These are phyloP conservation scores for Cyrtorhinus lividipennis DNA, from an alignment of 1,140 invertebrate species.

Conservation along the genomic window DNA sequence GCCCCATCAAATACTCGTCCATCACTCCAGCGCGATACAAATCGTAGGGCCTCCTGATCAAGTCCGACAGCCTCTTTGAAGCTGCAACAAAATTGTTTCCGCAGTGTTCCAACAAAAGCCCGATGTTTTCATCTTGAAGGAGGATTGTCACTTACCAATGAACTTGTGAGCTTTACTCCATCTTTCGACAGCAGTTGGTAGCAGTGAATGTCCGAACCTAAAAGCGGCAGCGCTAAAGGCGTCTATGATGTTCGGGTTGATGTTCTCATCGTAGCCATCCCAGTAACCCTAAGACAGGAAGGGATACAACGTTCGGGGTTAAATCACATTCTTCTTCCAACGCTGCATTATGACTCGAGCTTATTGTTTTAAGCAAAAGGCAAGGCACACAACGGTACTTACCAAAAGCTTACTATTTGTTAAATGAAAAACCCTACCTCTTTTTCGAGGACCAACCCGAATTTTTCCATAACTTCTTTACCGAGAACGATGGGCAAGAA, in stretches of 20 bases:
- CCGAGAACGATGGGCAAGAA: slow-evolving; percentile 86
- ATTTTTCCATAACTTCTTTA: slow-evolving; percentile 85
- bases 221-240: slow-evolving; percentile 65
- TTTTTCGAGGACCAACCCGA: slow-evolving; percentile 67
- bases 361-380: background rate
- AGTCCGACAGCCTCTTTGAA: slow-evolving; percentile 70
- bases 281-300: slow-evolving; percentile 63
- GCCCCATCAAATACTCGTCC: slow-evolving; percentile 82
- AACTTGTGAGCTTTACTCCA: slow-evolving; percentile 84
- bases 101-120: too few relatives aligned
- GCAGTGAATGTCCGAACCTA: slow-evolving; percentile 74
- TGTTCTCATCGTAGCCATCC: slow-evolving; percentile 56
- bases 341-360: background rate
- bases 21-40: slow-evolving; percentile 77
- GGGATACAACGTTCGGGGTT: background rate
- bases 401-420: too few relatives aligned
- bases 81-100: slow-evolving; percentile 35
- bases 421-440: too few relatives aligned
- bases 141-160: slow-evolving; percentile 63
- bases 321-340: too few relatives aligned
- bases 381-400: slow-evolving; percentile 11
- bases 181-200: slow-evolving; percentile 31
- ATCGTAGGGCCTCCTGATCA: slow-evolving; percentile 77
- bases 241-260: slow-evolving; percentile 48
- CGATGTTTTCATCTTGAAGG: too few relatives aligned